Evolutionary conservation across 1,140 invertebrate genomes (phyloP).

Genomic region (Neodiprion lecontei): DNA sequence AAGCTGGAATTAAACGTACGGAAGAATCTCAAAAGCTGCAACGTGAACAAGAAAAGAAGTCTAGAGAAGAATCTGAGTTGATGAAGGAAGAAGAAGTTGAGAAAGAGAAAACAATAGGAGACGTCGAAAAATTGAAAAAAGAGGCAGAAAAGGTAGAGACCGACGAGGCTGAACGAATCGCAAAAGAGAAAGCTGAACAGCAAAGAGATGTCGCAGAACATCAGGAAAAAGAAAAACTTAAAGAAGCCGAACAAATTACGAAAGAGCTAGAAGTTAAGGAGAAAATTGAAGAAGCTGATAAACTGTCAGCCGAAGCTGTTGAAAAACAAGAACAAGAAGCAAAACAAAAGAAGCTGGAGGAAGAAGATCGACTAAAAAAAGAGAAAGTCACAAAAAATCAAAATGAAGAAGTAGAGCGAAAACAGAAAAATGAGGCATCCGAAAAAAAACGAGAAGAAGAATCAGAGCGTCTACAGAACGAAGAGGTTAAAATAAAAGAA

Average conservation of each 20-base stretch:
- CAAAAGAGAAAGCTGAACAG: slow-evolving; percentile 19
- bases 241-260: not conserved
- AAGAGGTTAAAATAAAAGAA: slow-evolving; percentile 23
- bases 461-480: slow-evolving; percentile 28
- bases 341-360: slow-evolving; percentile 26
- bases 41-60: slow-evolving; percentile 24
- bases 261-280: slow-evolving; percentile 35
- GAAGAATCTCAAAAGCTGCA: slow-evolving; percentile 11
- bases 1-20: slow-evolving; percentile 16
- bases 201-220: slow-evolving; percentile 14
- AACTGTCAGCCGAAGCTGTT: slow-evolving; percentile 27
- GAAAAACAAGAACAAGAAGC: slow-evolving; percentile 29
- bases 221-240: not conserved
- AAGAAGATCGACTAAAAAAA: slow-evolving; percentile 22
- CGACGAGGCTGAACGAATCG: slow-evolving; percentile 11
- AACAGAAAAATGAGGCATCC: slow-evolving; percentile 26
- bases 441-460: slow-evolving; percentile 24
- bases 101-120: slow-evolving; percentile 29
- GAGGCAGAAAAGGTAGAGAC: slow-evolving; percentile 1
- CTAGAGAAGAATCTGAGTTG: slow-evolving; percentile 15
- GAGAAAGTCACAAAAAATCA: slow-evolving; percentile 29
- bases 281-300: slow-evolving; percentile 13
- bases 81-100: slow-evolving; percentile 29
- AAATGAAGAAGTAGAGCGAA: slow-evolving; percentile 29
- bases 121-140: slow-evolving; percentile 24